These are phyloP conservation scores for Paramormyrops kingsleyae DNA, from an alignment of 2,113 vertebrate genomes.

Conservation along the genomic window DNA sequence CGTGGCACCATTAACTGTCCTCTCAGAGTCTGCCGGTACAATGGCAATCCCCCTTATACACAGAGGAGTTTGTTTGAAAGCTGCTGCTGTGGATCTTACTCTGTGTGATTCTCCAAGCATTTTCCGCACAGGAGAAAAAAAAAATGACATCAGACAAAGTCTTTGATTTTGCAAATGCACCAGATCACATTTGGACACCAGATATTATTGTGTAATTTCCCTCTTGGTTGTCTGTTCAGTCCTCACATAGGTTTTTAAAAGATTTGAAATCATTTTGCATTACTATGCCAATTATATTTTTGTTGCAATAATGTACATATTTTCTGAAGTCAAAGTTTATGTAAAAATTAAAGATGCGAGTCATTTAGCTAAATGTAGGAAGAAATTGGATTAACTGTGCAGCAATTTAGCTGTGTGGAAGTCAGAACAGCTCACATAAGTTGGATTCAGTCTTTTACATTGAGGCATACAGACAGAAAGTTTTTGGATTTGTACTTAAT, in stretches of 20 bases:
- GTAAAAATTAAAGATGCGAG: not conserved
- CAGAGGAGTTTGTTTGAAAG: not conserved
- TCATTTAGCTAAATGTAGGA: not conserved
- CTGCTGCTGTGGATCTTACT: not conserved
- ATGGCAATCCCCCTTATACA: not conserved
- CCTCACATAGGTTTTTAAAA: not conserved
- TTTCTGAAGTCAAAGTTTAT: conserved; percentile 16
- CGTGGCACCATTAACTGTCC: conserved; percentile 5
- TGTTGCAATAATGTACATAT: conserved; percentile 23
- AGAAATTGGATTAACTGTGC: not conserved
- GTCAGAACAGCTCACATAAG: not conserved
- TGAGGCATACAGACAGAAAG: not conserved
- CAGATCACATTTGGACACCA: not conserved
- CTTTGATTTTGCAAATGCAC: not conserved
- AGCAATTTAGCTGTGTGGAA: not conserved
- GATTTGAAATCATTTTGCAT: not conserved
- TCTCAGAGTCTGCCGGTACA: not conserved
- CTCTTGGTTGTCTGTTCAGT: not conserved
- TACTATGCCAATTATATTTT: conserved; percentile 5
- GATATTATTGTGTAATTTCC: not conserved
- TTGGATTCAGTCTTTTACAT: not conserved
- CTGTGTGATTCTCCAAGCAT: not conserved
- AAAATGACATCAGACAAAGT: not conserved
- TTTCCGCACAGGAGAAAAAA: not conserved
- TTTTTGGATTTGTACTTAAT: not conserved